A percentile compares a stretch with the other conserved stretches of the same genome.
phyloP scores from a whole-genome alignment of 2,113 vertebrate genomes.

The Zootoca vivipara region DNA sequence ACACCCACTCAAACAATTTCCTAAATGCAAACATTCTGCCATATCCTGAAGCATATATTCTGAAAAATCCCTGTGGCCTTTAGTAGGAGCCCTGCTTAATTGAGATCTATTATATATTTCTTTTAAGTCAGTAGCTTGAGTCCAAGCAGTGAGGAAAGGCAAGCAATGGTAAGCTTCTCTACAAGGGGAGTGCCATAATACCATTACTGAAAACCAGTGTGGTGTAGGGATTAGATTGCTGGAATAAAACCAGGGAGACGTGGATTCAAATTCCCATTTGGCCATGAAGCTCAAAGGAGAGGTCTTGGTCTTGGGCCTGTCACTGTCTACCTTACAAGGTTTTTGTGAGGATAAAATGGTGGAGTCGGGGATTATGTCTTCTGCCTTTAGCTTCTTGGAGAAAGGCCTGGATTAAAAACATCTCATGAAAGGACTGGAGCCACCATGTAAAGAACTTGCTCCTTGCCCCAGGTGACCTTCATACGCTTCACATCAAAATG shows the following conservation, averaged over 20 bases:
- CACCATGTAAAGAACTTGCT: background rate
- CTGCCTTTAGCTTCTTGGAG: background rate
- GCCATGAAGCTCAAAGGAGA: background rate
- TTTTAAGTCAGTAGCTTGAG: background rate
- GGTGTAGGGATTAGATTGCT: background rate
- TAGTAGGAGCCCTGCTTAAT: background rate
- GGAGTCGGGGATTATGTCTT: background rate
- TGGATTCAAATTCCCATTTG: background rate
- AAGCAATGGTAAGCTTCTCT: background rate
- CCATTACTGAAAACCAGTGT: background rate
- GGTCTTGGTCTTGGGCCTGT: background rate
- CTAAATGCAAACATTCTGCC: background rate
- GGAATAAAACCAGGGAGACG: background rate
- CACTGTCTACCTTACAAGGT: background rate
- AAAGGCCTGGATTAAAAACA: background rate
- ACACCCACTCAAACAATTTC: constrained; percentile 11
- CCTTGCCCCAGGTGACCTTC: background rate
- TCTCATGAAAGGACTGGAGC: background rate
- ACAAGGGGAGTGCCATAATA: background rate
- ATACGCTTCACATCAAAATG: background rate
- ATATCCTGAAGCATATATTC: background rate
- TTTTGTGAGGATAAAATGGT: too few relatives aligned
- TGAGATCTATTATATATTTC: background rate
- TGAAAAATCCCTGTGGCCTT: constrained; percentile 14
- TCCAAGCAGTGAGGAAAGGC: background rate